A percentile compares a stretch with the other conserved stretches of the same genome.
Conservation (phyloP, 2,113 vertebrate species). For the Sinocyclocheilus rhinocerous region DNA sequence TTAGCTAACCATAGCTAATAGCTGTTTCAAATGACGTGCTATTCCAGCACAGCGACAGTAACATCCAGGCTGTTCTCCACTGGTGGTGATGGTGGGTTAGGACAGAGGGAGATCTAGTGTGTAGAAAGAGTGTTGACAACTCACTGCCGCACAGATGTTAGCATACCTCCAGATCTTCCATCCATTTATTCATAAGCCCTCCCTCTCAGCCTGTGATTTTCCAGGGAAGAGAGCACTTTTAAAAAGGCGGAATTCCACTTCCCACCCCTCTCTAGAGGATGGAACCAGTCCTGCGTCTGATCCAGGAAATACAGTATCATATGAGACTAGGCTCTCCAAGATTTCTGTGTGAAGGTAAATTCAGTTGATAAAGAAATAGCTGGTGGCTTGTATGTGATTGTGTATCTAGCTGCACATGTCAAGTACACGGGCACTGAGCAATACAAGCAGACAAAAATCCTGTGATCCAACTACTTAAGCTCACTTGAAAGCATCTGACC, state of each 20-base stretch:
- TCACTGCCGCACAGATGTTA: conserved; percentile 50
- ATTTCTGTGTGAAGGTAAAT: not conserved
- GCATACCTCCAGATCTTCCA: conserved; percentile 10
- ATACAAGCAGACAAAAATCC: not conserved
- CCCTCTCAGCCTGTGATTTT: conserved; percentile 4
- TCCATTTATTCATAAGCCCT: too few species aligned
- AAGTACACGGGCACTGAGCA: not conserved
- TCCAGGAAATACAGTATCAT: conserved; percentile 9
- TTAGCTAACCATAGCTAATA: conserved; percentile 7
- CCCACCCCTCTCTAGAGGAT: conserved; percentile 1
- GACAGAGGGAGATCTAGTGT: not conserved
- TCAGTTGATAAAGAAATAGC: not conserved
- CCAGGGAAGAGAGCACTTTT: conserved; percentile 7
- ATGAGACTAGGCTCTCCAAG: not conserved
- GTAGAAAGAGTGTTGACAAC: conserved; percentile 18
- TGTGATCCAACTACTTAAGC: not conserved
- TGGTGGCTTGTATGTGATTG: not conserved
- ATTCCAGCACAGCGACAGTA: not conserved
- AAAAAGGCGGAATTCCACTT: not conserved
- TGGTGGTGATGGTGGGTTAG: not conserved
- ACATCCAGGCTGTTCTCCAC: not conserved
- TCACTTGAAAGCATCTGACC: not conserved
- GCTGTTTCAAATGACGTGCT: not conserved
- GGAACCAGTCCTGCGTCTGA: not conserved
- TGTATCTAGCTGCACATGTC: not conserved